phyloP scores from a whole-genome alignment of 2,113 vertebrate genomes.

The Aptenodytes forsteri region DNA sequence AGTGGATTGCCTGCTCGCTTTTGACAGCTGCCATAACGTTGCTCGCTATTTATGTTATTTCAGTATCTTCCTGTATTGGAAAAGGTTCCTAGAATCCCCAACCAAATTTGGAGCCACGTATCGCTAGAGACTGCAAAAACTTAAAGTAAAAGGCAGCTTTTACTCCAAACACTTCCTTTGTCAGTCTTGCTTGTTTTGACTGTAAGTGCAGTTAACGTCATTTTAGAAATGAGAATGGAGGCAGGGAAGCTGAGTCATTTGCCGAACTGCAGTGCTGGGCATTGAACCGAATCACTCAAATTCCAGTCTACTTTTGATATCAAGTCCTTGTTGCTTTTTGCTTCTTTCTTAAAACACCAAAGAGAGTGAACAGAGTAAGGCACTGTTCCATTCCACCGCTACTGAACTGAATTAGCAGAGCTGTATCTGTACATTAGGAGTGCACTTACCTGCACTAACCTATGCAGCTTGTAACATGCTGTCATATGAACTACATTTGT shows the following conservation, averaged over 20 bases:
- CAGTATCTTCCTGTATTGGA: not conserved
- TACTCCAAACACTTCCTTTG: not conserved
- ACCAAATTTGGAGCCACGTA: not conserved
- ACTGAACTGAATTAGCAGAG: not conserved
- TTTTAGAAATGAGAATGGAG: not conserved
- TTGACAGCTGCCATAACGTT: not conserved
- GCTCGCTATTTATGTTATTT: not conserved
- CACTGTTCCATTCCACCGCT: fast-evolving
- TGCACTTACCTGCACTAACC: not conserved
- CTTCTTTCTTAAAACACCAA: not conserved
- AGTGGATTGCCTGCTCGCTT: not conserved
- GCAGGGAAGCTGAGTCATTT: not conserved
- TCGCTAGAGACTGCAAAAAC: not conserved
- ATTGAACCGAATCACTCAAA: not conserved
- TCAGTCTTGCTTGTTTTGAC: not conserved
- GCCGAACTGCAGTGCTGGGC: not conserved
- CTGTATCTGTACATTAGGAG: not conserved
- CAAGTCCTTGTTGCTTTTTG: not conserved
- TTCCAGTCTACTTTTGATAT: not conserved
- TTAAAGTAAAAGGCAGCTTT: not conserved
- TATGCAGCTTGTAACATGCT: not conserved
- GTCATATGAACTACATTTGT: not conserved
- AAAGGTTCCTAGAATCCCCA: not conserved
- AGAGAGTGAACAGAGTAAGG: not conserved
- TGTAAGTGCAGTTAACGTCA: not conserved